Conservation (phyloP, 2,797 vertebrate species). For the Babyrousa celebensis region DNA sequence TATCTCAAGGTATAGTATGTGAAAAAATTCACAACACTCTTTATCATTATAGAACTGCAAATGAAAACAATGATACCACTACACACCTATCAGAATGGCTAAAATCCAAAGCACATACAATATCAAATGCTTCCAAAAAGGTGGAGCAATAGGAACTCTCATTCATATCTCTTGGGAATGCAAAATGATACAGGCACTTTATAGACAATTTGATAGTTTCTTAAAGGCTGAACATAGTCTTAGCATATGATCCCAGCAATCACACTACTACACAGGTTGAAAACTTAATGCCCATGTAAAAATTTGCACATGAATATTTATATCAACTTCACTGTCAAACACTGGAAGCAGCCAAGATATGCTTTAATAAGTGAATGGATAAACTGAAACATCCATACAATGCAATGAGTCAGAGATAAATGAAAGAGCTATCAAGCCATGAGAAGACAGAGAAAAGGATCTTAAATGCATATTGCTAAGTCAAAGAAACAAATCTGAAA, state of each 20-base stretch:
- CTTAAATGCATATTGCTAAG: neutral
- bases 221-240: neutral
- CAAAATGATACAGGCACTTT: neutral
- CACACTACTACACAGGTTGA: neutral
- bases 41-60: neutral
- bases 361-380: neutral
- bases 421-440: neutral
- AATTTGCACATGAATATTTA: neutral
- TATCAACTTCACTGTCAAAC: neutral
- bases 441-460: neutral
- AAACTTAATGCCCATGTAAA: neutral
- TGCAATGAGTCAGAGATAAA: neutral
- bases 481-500: neutral
- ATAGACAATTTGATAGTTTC: slow-evolving; percentile 2
- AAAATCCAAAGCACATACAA: neutral
- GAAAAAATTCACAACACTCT: neutral
- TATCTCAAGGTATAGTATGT: neutral
- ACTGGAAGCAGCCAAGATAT: neutral
- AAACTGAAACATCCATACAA: neutral
- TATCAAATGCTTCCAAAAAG: neutral
- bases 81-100: neutral
- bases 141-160: neutral
- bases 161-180: neutral
- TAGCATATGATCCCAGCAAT: neutral
- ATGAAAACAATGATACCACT: neutral